A percentile compares a stretch with the other conserved stretches of the same genome.
These are phyloP conservation scores for Volucella inflata DNA, from an alignment of 2,888 invertebrate genomes.

Conservation along the genomic window DNA sequence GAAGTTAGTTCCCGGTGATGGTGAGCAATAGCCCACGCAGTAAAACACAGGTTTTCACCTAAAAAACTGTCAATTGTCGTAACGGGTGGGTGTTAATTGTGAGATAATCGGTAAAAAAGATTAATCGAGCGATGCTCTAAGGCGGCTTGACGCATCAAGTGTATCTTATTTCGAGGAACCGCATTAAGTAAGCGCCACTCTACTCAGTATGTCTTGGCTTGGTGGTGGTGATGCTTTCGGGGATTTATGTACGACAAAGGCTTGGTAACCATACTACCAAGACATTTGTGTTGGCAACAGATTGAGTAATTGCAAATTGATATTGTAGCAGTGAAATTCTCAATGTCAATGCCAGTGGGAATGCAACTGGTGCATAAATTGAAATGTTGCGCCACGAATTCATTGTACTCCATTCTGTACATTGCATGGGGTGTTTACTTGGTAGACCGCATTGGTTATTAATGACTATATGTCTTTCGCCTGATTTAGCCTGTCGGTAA, in stretches of 20 bases:
- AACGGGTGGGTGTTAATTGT: slow-evolving; percentile 6
- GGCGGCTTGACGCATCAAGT: background rate
- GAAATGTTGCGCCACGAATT: no score
- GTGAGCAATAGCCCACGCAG: background rate
- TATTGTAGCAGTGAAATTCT: no score
- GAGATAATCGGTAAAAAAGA: background rate
- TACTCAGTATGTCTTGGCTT: background rate
- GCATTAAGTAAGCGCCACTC: slow-evolving; percentile 18
- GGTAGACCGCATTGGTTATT: no score
- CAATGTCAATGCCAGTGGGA: no score
- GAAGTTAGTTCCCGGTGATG: slow-evolving; percentile 34
- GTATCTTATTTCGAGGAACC: slow-evolving; percentile 31
- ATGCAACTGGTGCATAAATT: no score
- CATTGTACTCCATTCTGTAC: no score
- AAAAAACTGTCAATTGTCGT: slow-evolving; percentile 4
- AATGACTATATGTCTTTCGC: no score
- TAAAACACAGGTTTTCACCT: background rate
- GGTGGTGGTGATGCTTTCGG: background rate
- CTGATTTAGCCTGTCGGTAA: no score
- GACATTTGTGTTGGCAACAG: no score
- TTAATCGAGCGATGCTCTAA: background rate
- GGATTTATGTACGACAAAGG: background rate
- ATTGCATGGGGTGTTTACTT: no score
- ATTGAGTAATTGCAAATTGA: no score
- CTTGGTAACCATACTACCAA: background rate